Evolutionary conservation across 2,888 invertebrate genomes (phyloP).

Genomic region (Cephus spinipes): DNA sequence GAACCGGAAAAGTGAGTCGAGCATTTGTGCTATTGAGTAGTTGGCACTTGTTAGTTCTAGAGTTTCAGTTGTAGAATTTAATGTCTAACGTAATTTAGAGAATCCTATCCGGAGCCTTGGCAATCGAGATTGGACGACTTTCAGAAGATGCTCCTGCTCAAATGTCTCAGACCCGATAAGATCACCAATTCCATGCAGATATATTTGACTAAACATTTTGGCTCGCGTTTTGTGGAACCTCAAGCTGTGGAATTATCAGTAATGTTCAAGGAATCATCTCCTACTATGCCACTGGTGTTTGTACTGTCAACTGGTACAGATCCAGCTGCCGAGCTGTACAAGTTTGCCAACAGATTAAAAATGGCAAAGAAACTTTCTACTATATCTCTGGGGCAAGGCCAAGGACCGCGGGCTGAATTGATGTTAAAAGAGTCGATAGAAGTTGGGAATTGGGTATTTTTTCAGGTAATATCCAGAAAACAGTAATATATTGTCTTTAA

Average conservation of each 20-base stretch:
- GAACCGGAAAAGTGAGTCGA: constrained; percentile 74
- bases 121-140: constrained; percentile 75
- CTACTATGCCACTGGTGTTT: constrained; percentile 85
- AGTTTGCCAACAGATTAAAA: constrained; percentile 86
- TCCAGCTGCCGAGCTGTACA: constrained; percentile 84
- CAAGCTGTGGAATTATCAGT: constrained; percentile 86
- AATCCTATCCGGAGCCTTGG: constrained; percentile 76
- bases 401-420: constrained; percentile 85
- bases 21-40: background rate
- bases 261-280: constrained; percentile 84
- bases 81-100: constrained; percentile 57
- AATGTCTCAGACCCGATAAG: constrained; percentile 87
- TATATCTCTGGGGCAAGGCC: constrained; percentile 91
- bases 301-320: constrained; percentile 92
- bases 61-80: constrained; percentile 17
- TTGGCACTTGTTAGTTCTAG: constrained; percentile 11
- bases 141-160: constrained; percentile 82
- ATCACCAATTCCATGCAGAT: constrained; percentile 84
- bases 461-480: constrained; percentile 71
- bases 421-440: constrained; percentile 81
- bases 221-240: constrained; percentile 85
- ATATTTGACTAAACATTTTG: constrained; percentile 77
- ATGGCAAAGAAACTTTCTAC: constrained; percentile 81
- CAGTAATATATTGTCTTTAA: background rate
- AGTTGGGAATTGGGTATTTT: constrained; percentile 88